phyloP scores from a whole-genome alignment of 2,797 vertebrate species.

The Euphonia xanthogaster region DNA sequence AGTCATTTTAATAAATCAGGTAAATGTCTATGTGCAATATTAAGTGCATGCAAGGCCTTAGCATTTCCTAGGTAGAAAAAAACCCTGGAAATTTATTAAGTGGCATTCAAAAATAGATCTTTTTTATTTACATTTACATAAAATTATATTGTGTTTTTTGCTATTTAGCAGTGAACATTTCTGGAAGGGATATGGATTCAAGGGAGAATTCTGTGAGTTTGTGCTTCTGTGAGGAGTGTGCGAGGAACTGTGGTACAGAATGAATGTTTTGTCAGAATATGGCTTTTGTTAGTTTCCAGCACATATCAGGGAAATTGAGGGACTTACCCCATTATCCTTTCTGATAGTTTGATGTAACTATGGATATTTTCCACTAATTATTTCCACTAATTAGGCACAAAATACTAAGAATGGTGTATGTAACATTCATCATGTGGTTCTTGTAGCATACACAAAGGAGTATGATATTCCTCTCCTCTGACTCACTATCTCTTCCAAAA shows the following conservation, averaged over 20 bases:
- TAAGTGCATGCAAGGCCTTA: not conserved
- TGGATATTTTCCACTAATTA: not conserved
- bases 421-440: not conserved
- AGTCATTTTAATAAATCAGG: not conserved
- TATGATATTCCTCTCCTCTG: not conserved
- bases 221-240: not conserved
- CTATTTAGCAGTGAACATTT: not conserved
- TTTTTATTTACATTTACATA: not conserved
- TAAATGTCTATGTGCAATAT: not conserved
- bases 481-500: not conserved
- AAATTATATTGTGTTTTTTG: not conserved
- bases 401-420: not conserved
- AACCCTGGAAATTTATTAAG: not conserved
- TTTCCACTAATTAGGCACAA: not conserved
- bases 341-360: not conserved
- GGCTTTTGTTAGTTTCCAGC: not conserved
- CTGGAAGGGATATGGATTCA: not conserved
- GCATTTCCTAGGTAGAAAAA: not conserved
- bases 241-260: not conserved
- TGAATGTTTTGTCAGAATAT: not conserved
- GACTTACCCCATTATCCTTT: not conserved
- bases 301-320: not conserved
- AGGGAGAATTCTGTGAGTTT: not conserved
- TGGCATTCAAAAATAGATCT: not conserved
- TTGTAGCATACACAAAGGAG: not conserved